A percentile compares a stretch with the other conserved stretches of the same genome.
phyloP scores from a whole-genome alignment of 2,113 vertebrate species.

The Abramis brama region DNA sequence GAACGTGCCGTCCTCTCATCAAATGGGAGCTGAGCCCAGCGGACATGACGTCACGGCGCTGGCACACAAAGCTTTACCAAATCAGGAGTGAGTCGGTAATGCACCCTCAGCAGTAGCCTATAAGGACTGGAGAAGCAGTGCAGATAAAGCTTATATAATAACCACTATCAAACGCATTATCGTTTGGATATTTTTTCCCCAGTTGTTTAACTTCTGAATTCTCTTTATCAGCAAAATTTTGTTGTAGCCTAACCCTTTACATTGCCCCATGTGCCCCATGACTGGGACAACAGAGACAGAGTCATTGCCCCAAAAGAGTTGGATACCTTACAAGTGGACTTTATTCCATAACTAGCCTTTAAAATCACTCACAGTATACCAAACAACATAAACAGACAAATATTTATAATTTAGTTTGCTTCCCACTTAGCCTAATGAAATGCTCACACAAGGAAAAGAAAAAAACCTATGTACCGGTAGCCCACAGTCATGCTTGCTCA shows the following conservation, averaged over 20 bases:
- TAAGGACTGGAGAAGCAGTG: background rate
- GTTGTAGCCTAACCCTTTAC: background rate
- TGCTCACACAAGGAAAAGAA: background rate
- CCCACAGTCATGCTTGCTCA: background rate
- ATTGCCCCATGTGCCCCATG: too few species aligned
- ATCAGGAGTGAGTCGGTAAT: constrained; percentile 35
- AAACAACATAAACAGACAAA: background rate
- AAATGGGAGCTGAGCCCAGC: constrained; percentile 45
- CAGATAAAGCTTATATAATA: background rate
- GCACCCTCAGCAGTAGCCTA: background rate
- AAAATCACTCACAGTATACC: background rate
- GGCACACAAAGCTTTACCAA: constrained; percentile 46
- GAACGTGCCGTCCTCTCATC: constrained; percentile 40
- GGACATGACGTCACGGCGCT: constrained; percentile 56
- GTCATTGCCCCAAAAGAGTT: background rate
- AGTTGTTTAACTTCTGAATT: background rate
- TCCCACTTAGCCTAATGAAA: background rate
- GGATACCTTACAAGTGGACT: background rate
- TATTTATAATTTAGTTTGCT: background rate
- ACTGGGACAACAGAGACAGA: background rate
- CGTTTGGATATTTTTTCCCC: background rate
- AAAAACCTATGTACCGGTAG: background rate
- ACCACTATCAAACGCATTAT: background rate
- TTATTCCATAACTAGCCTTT: background rate
- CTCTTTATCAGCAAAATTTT: background rate